phyloP scores from a whole-genome alignment of 2,113 vertebrate genomes.

The Dasypus novemcinctus region DNA sequence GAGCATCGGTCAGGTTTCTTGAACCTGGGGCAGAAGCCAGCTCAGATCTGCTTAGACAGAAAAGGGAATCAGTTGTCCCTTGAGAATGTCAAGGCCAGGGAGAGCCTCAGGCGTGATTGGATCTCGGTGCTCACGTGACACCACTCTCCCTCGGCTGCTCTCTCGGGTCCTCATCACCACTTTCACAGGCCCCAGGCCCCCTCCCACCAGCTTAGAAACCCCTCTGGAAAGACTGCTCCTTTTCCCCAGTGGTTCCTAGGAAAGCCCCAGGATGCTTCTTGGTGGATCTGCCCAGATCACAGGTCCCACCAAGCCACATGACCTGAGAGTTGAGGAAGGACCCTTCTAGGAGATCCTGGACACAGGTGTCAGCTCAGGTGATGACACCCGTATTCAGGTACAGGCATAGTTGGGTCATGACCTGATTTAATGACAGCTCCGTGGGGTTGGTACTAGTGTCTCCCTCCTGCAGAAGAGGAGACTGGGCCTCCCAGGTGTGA shows the following conservation, averaged over 20 bases:
- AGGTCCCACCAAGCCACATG: background rate
- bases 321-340: accelerated
- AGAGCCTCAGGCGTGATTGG: background rate
- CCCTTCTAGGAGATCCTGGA: background rate
- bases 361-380: too few relatives aligned
- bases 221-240: too few relatives aligned
- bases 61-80: accelerated
- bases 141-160: accelerated
- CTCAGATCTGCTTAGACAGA: too few relatives aligned
- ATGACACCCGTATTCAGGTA: background rate
- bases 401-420: too few relatives aligned
- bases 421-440: too few relatives aligned
- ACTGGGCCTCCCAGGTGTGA: background rate
- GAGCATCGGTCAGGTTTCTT: background rate
- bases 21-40: background rate
- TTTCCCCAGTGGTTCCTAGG: background rate
- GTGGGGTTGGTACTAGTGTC: background rate
- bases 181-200: background rate
- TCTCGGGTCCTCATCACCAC: background rate
- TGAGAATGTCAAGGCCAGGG: background rate
- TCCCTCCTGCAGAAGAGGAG: background rate
- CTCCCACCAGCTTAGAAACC: background rate
- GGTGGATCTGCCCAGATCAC: background rate
- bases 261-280: too few relatives aligned
- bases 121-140: accelerated